A percentile compares a stretch with the other conserved stretches of the same genome.
phyloP scores from a whole-genome alignment of 2,888 invertebrate species.

The Rotaria macrura region DNA sequence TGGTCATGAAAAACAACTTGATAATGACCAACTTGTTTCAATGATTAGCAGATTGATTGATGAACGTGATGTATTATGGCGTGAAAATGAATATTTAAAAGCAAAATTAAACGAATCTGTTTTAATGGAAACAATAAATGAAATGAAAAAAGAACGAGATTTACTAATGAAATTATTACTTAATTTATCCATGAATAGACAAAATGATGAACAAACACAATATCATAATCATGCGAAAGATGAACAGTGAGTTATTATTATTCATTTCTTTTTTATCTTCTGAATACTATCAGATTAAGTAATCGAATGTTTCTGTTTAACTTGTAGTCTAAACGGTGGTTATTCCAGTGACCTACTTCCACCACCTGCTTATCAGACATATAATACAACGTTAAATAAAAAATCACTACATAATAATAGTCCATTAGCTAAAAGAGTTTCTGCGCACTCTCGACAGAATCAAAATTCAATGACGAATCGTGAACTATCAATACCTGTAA shows the following conservation, averaged over 20 bases:
- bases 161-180: background rate
- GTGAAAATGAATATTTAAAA: constrained; percentile 11
- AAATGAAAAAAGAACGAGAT: constrained; percentile 10
- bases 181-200: background rate
- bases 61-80: background rate
- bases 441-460: background rate
- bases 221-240: background rate
- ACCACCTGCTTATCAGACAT: background rate
- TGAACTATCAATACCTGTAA: background rate
- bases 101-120: constrained; percentile 7
- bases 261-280: too few relatives aligned
- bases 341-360: background rate
- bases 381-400: background rate
- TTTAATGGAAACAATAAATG: constrained; percentile 4
- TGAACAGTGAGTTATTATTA: background rate
- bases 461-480: background rate
- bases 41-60: background rate
- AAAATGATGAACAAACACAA: background rate
- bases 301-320: too few relatives aligned
- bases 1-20: background rate
- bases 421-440: background rate
- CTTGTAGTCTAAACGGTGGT: background rate
- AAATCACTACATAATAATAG: background rate
- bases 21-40: background rate
- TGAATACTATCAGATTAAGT: too few relatives aligned